Base-by-base conservation (phyloP, 2,888 invertebrate species). In the Alviniconcha strummeri region DNA sequence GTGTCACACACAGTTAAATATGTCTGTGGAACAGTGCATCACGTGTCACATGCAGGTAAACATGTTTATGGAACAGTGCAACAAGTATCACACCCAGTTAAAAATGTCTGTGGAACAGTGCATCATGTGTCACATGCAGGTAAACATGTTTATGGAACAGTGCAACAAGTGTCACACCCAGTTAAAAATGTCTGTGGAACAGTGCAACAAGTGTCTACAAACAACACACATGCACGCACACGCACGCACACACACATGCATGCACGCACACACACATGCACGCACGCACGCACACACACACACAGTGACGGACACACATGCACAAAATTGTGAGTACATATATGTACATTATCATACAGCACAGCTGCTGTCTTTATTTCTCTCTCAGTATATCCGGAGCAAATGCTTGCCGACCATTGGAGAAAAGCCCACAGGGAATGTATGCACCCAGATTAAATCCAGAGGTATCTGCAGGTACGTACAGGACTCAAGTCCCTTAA, bases 21-120 rank as follows among this genome's bases (percentile, higher is more conserved):
- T 60, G 60, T 60, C 13, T 13, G 95, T 97, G 64, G 98, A 98
- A 93, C 96, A 98, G 92, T 99, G 99, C 93, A 96, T 96, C 92
- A 95, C 96, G 89, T 99, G 99, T 94, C 89, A 91, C 8, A 88
- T 89, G 36, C 91, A 93, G 92, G 94, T 93, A 90, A 69, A 17
- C 9, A 60, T 60, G 4, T 60, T 60, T 13, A 95, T 97, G 64
- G 98, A 98, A 93, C 96, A 98, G 92, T 99, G 99, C 93, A 96
- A 96, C 92, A 95, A 96, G 89, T 99, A 99, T 94, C 89, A 91
- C 8, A 88, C 89, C 36, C 91, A 93, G 92, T 93, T 93, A 90
- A 69, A 17, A 1, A 60, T 60, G 60, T 60, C 13, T 13, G 36
- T 36, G 36, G 36, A 36, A 36, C 36, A 36, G 36, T 36, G 36